A percentile compares a stretch with the other conserved stretches of the same genome.
Conservation (phyloP, 2,888 invertebrate genomes). For the Sclerodermus sp. region DNA sequence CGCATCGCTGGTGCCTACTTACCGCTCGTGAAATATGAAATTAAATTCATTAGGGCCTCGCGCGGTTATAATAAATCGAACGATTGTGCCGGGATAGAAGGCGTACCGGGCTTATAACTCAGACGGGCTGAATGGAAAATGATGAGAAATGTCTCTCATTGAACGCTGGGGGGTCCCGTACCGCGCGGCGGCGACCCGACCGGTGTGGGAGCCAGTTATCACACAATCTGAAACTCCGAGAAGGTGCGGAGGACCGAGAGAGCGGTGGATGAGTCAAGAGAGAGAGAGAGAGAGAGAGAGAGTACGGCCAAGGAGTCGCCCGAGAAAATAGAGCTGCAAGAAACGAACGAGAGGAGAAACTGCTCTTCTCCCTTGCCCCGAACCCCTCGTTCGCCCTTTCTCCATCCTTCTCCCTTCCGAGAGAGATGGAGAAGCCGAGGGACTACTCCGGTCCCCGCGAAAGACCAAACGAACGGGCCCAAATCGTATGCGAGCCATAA, state of each 20-base stretch:
- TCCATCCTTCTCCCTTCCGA: too few relatives aligned
- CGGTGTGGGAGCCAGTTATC: conserved; percentile 41
- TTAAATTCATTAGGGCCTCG: conserved; percentile 53
- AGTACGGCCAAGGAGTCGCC: too few relatives aligned
- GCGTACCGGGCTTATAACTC: conserved; percentile 50
- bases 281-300: conserved; percentile 10
- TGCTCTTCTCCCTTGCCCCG: too few relatives aligned
- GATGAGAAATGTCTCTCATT: conserved; percentile 57
- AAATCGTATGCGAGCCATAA: conserved; percentile 39
- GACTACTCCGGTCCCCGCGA: too few relatives aligned
- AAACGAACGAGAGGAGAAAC: too few relatives aligned
- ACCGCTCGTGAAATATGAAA: conserved; percentile 55
- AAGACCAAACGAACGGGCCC: conserved; percentile 3
- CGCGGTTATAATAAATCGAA: conserved; percentile 55
- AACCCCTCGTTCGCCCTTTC: too few relatives aligned
- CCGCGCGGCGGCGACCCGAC: conserved; percentile 1
- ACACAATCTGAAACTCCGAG: conserved; percentile 41
- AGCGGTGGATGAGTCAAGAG: neutral
- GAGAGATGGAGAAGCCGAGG: too few relatives aligned
- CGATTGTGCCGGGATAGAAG: conserved; percentile 46
- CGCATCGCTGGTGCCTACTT: conserved; percentile 37
- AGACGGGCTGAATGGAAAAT: conserved; percentile 54
- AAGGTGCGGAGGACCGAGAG: conserved; percentile 8
- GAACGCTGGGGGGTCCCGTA: conserved; percentile 53
- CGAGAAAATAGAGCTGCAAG: too few relatives aligned